Conservation (phyloP, 2,113 vertebrate genomes). For the Rhinoptilus africanus region DNA sequence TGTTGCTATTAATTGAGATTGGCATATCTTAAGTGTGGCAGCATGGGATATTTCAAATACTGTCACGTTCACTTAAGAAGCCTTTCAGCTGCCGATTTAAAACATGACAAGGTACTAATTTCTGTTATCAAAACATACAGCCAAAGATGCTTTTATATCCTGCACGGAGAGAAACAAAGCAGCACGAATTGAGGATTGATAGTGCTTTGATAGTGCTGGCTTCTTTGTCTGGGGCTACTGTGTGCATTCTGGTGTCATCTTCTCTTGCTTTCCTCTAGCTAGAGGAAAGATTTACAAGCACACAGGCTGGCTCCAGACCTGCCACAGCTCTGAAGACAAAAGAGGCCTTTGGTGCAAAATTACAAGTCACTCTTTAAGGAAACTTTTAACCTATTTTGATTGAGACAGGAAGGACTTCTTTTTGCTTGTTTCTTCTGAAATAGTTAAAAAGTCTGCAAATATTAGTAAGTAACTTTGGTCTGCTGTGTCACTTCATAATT, state of each 20-base stretch:
- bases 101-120: conserved; percentile 41
- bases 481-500: background rate
- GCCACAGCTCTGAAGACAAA: background rate
- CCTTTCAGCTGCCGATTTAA: conserved; percentile 38
- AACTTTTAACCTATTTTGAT: background rate
- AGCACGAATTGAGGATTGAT: background rate
- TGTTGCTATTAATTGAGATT: conserved; percentile 64
- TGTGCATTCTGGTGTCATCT: accelerated
- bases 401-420: background rate
- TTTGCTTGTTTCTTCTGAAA: background rate
- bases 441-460: background rate
- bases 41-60: background rate
- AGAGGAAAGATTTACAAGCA: background rate
- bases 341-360: background rate
- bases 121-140: conserved; percentile 35
- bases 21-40: conserved; percentile 39
- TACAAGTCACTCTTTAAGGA: background rate
- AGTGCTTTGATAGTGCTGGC: background rate
- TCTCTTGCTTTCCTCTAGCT: background rate
- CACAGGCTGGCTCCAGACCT: background rate
- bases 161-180: background rate
- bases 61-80: conserved; percentile 50
- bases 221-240: background rate
- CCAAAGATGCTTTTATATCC: background rate
- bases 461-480: background rate